These are phyloP conservation scores for Tenthredo notha DNA, from an alignment of 2,888 invertebrate genomes.

Conservation along the genomic window DNA sequence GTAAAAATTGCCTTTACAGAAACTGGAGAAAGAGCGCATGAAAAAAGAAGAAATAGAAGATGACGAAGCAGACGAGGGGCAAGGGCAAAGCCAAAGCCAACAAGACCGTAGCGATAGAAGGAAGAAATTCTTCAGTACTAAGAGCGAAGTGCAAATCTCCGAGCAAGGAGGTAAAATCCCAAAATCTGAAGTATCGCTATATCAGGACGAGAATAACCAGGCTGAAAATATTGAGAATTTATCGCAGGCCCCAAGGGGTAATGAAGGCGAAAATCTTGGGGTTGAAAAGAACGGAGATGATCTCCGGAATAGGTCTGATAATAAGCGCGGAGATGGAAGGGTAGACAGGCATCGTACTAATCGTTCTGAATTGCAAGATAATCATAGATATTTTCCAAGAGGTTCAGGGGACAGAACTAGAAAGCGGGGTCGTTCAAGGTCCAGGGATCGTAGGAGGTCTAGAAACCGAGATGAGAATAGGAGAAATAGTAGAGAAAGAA, in stretches of 20 bases:
- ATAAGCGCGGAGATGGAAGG: constrained; percentile 61
- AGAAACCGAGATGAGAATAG: constrained; percentile 67
- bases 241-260: constrained; percentile 45
- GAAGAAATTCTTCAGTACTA: constrained; percentile 53
- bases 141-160: neutral
- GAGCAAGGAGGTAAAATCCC: constrained; percentile 2
- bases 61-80: constrained; percentile 81
- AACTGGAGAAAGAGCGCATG: constrained; percentile 74
- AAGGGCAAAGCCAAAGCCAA: constrained; percentile 78
- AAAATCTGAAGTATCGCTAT: constrained; percentile 53
- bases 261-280: constrained; percentile 52
- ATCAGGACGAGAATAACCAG: constrained; percentile 66
- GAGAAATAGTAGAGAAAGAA: constrained; percentile 68
- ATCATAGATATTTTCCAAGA: constrained; percentile 65
- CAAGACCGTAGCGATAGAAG: constrained; percentile 58
- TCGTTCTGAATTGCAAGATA: constrained; percentile 58
- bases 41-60: constrained; percentile 82
- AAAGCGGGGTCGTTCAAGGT: constrained; percentile 69
- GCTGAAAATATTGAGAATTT: constrained; percentile 57
- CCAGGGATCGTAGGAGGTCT: constrained; percentile 71
- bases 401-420: constrained; percentile 69
- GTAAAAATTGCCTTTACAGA: constrained; percentile 60
- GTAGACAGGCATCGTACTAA: constrained; percentile 62
- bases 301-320: constrained; percentile 59
- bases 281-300: constrained; percentile 60